Evolutionary conservation across 2,113 vertebrate genomes (phyloP).

Genomic region (Symphodus melops): DNA sequence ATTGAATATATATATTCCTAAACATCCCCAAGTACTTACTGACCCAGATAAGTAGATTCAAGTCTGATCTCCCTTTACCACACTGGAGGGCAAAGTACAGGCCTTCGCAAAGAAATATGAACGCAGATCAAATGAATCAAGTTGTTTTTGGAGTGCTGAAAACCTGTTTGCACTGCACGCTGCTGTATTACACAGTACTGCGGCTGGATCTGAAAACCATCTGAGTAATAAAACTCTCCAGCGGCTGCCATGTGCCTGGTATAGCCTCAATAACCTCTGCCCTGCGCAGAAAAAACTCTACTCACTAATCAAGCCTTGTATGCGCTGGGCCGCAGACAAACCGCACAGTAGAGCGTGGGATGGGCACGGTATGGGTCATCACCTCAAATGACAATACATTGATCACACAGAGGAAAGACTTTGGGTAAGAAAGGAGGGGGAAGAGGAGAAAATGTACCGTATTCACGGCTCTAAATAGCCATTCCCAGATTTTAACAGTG

Average conservation of each 20-base stretch:
- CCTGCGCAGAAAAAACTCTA: conserved; percentile 42
- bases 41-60: conserved; percentile 14
- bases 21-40: not conserved
- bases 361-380: conserved; percentile 56
- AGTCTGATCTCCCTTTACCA: not conserved
- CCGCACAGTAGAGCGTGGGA: conserved; percentile 43
- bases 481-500: conserved; percentile 70
- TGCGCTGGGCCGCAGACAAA: conserved; percentile 58
- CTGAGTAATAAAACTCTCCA: conserved; percentile 54
- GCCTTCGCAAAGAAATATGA: conserved; percentile 6
- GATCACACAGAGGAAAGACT: conserved; percentile 46
- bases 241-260: conserved; percentile 47
- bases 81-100: conserved; percentile 3
- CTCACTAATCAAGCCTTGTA: conserved; percentile 63
- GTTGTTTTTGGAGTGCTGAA: conserved; percentile 27
- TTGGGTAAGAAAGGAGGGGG: not conserved
- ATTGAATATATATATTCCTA: not conserved
- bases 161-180: conserved; percentile 16
- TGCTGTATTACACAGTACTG: conserved; percentile 29
- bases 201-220: conserved; percentile 48
- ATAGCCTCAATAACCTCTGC: conserved; percentile 64
- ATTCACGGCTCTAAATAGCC: conserved; percentile 62
- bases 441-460: conserved; percentile 10
- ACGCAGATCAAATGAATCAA: conserved; percentile 33
- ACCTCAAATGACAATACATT: conserved; percentile 63